phyloP scores from a whole-genome alignment of 2,888 invertebrate genomes.

The Polymixis flavicincta region DNA sequence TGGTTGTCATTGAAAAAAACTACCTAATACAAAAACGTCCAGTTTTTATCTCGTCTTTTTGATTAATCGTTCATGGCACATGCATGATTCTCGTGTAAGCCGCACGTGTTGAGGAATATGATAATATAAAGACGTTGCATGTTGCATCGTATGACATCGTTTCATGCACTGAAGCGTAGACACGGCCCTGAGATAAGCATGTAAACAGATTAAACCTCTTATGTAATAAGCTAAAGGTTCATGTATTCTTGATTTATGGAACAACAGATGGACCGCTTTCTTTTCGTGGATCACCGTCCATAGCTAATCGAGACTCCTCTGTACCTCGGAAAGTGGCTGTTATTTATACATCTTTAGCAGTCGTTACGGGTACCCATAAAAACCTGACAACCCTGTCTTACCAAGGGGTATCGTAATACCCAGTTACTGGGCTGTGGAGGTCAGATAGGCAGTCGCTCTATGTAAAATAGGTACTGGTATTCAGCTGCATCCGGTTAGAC shows the following conservation, averaged over 20 bases:
- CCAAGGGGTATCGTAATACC: no score
- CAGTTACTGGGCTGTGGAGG: no score
- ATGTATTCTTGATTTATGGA: background rate
- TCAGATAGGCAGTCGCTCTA: no score
- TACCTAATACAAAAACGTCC: constrained; percentile 14
- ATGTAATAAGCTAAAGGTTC: background rate
- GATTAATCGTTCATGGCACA: constrained; percentile 17
- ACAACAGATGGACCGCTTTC: background rate
- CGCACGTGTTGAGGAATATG: constrained; percentile 42
- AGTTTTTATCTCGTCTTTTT: constrained; percentile 19
- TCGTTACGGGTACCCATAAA: no score
- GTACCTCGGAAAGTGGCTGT: no score
- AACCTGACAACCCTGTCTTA: no score
- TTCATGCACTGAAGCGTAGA: constrained; percentile 28
- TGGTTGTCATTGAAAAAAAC: constrained; percentile 13
- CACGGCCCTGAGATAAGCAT: constrained; percentile 31
- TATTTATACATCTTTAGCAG: no score
- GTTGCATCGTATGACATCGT: constrained; percentile 22
- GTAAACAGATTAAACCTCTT: constrained; percentile 30
- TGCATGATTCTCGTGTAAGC: constrained; percentile 22
- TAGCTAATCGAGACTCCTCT: no score
- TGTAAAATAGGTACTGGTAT: no score
- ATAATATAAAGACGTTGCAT: constrained; percentile 21
- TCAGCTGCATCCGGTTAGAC: no score
- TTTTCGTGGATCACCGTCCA: no score